Percentiles rank a stretch among this genome's conserved stretches.
Conservation (phyloP, 2,797 vertebrate genomes). For the Sebastiscus albofasciatus region DNA sequence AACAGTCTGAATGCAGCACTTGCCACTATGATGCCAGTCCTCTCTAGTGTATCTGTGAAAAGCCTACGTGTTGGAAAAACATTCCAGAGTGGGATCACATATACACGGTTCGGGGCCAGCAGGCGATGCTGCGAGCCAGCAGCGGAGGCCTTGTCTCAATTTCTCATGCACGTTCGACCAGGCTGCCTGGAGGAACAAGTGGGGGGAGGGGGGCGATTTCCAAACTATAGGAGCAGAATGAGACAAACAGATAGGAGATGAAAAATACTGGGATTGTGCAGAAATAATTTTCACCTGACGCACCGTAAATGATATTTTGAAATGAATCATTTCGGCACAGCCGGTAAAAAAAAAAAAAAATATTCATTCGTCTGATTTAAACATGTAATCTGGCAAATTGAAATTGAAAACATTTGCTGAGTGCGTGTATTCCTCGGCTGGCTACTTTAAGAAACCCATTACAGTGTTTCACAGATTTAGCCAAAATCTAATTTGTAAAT, state of each 20-base stretch:
- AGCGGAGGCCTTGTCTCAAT: constrained; percentile 70
- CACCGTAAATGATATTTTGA: background rate
- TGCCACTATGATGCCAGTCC: constrained; percentile 81
- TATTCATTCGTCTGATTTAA: constrained; percentile 26
- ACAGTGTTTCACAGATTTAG: constrained; percentile 67
- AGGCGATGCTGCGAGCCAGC: constrained; percentile 59
- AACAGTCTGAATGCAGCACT: constrained; percentile 80
- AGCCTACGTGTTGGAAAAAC: constrained; percentile 79
- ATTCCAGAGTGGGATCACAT: constrained; percentile 79
- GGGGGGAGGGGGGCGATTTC: constrained; percentile 40
- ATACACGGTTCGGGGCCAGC: constrained; percentile 71
- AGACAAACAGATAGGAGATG: constrained; percentile 24
- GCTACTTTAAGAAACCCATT: constrained; percentile 52
- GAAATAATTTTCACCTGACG: background rate
- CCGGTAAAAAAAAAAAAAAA: constrained; percentile 5
- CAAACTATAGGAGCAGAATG: constrained; percentile 20
- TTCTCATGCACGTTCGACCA: constrained; percentile 71
- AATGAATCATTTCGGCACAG: constrained; percentile 8
- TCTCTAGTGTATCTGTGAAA: constrained; percentile 80
- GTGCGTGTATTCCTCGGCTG: constrained; percentile 48
- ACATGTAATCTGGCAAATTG: constrained; percentile 58
- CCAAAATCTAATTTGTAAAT: constrained; percentile 78
- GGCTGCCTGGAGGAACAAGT: constrained; percentile 61
- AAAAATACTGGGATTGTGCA: background rate
- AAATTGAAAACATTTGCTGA: constrained; percentile 70